Evolutionary conservation across 2,113 vertebrate genomes (phyloP), one percentile per base, ranked within the genome.

Genomic region (Heptranchias perlo): DNA sequence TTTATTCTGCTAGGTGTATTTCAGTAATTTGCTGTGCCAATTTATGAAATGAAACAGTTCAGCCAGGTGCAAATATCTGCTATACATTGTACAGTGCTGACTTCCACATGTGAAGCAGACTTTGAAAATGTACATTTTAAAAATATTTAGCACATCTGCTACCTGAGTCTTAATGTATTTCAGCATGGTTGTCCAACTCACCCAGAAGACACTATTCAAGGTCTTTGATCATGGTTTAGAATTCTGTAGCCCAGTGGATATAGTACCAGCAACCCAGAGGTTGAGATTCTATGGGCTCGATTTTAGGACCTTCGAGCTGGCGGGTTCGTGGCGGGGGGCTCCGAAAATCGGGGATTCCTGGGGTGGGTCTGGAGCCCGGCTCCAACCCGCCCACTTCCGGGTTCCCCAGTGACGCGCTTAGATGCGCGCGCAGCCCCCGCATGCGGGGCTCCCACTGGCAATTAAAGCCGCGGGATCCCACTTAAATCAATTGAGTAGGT

Each of bases 101-200:
- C 16, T 93, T n/a, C 58, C 14, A 62, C 58, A 62, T 64, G 6
- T 89, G 91, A 93, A 93, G 31, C 91, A 62, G 58, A 62, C 35
- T 89, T 92, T 39, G 54, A 93, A 21, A 93, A 93, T 61, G 16
- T 62, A 6, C 14, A 1, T 62, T n/a, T 62, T 28, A 91, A 35
- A 89, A 54, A 89, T 89, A 89, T 49, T 91, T 91, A 54, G 86
- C 86, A 82, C 13, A n/a, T 82, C 84, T 86, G 78, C 35, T n/a
- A 16, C n/a, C n/a, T n/a, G n/a, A n/a, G n/a, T 47, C 44, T 49
- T 52, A 28, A 52, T 87, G 8, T 52, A 49, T 52, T 67, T 47
- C 21, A 87, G 25, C 1, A 28, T 52, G 18, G n/a, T 6, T 52
- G 49, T 52, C 84, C 25, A 52, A 49, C 47, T 28, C 4, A 58